Base-by-base conservation (phyloP, 2,888 invertebrate genomes). In the Catonia carolina region DNA sequence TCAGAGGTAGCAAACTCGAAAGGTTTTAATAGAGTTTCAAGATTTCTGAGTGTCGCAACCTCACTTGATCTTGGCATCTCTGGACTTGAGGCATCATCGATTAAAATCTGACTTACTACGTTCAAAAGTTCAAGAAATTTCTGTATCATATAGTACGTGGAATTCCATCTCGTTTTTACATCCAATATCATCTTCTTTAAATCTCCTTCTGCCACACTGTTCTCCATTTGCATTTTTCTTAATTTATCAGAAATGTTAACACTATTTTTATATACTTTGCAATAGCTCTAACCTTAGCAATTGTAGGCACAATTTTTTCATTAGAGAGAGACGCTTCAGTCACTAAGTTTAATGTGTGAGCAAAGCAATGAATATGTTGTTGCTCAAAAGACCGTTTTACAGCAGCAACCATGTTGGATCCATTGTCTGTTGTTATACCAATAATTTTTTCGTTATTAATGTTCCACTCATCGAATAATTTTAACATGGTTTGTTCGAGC, bases 1-100 rank as follows among this genome's bases (percentile, higher is more conserved):
- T 57, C 54, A 15, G 22, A 45, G 14, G 59, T 56, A 8, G 51
- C 53, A 53, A 39, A 54, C 42, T 61, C 58, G 14, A 61, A 56
- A 15, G 55, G 60, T 55, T 49, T 47, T 41, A 53, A 42, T 17
- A 60, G 15, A 1, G 3, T 12, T 22, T 15, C 20, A 18, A 56
- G 1, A 4, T 52, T 36, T 22, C 31, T 56, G 2, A 42, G 3
- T 10, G 20, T 20, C 18, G 41, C 41, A 3, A 52, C 14, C 15
- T 56, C 56, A 35, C 1, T 2, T 37, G 36, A 12, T 22, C 27
- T 20, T 6, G 23, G 48, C 10, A 48, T 12, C 14, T 27, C 23
- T 3, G 48, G 48, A 12, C 10, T 27, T 14, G 12, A 12, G 3
- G 48, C 3, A n/a, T 23, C 15, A 14, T 48, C 48, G 31, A 48